Evolutionary conservation across 2,797 vertebrate genomes (phyloP), one percentile per base, ranked within the genome.

Genomic region (Tapera naevia): DNA sequence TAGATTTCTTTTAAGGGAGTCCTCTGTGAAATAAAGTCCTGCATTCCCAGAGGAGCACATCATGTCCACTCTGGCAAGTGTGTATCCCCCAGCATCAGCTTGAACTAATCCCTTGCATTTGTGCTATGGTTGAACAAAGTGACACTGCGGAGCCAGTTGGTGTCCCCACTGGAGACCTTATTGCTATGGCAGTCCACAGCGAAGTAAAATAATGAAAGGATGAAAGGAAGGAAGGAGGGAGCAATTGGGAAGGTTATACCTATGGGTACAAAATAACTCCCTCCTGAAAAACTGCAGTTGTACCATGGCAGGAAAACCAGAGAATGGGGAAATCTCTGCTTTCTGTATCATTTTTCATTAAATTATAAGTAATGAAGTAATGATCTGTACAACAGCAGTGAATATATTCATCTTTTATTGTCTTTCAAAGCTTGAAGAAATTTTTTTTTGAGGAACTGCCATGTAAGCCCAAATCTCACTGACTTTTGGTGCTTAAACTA

Each of bases 11-110:
- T 43, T 41, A 41, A 43, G 51, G 24, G 9, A 17, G 4, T n/a
- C 30, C 5, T 6, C 17, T 2, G 13, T 62, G 19, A 64, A 28
- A 28, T 33, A 54, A 41, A 62, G 5, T 87, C 35, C 27, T 3
- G 1, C 35, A 3, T 56, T 79, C 3, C 27, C 24, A 7, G 4
- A 5, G 21, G 19, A 80, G 39, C 7, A 0, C 27, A 54, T 15
- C 21, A 4, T 2, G 1, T 41, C 69, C 3, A 1, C 1, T 0
- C 13, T 16, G 17, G n/a, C 15, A 37, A 57, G 32, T 1, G 1
- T n/a, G 15, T 12, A 21, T 56, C n/a, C 57, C 64, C 30, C 13
- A 41, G 50, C 33, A 35, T 23, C 39, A 45, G 8, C 82, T 75
- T n/a, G 23, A 28, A 51, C 10, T 18, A n/a, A 45, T 21, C 37